phyloP scores from a whole-genome alignment of 2,888 invertebrate species.

The Eupithecia subumbrata region DNA sequence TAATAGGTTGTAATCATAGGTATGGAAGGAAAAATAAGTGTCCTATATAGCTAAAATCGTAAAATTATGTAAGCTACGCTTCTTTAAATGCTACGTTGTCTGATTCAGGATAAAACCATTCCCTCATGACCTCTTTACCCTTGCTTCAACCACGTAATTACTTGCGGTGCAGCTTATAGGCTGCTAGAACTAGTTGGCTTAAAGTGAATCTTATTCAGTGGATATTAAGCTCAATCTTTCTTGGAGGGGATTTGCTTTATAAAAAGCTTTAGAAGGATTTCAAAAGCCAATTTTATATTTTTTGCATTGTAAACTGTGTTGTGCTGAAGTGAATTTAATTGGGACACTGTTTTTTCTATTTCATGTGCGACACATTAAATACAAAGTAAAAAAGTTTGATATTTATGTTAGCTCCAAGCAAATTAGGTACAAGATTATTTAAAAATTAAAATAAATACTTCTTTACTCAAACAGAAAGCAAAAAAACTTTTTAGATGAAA shows the following conservation, averaged over 20 bases:
- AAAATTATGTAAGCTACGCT: constrained; percentile 3
- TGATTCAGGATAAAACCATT: constrained; percentile 23
- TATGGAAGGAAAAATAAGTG: not conserved
- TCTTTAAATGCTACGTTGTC: constrained; percentile 8
- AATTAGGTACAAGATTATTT: not conserved
- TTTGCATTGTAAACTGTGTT: not conserved
- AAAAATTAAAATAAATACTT: not conserved
- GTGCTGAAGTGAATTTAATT: not conserved
- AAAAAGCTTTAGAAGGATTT: not conserved
- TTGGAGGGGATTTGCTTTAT: not conserved
- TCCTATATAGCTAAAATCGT: not conserved
- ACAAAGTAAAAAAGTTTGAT: not conserved
- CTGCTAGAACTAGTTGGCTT: constrained; percentile 20
- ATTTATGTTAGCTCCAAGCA: not conserved
- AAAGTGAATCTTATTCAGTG: constrained; percentile 25
- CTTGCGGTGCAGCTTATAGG: constrained; percentile 18
- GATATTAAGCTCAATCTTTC: constrained; percentile 18
- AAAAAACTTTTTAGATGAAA: not conserved
- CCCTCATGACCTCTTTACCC: constrained; percentile 31
- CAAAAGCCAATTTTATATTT: not conserved
- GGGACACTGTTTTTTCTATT: not conserved
- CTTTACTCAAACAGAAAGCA: not conserved
- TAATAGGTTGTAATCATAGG: too few relatives aligned
- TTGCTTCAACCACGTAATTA: constrained; percentile 32
- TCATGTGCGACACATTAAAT: not conserved